Percentiles rank a stretch among this genome's conserved stretches.
phyloP scores from a whole-genome alignment of 2,888 invertebrate genomes.

The Diplazon laetatorius region DNA sequence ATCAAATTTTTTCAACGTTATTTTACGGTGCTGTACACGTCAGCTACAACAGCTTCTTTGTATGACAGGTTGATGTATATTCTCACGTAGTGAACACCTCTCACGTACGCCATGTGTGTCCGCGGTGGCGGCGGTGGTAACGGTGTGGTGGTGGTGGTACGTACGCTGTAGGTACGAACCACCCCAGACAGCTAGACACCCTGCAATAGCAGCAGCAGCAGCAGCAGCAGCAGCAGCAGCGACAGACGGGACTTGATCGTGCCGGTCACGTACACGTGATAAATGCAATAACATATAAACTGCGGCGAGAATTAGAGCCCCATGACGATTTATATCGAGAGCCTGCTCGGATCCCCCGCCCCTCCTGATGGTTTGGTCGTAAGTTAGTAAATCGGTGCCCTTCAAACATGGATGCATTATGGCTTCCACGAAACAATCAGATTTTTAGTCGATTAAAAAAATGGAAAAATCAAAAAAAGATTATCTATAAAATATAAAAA shows the following conservation, averaged over 20 bases:
- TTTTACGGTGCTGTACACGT: slow-evolving; percentile 15
- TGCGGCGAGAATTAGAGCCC: slow-evolving; percentile 79
- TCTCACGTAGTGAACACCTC: slow-evolving; percentile 71
- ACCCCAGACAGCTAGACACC: slow-evolving; percentile 17
- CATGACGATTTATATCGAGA: slow-evolving; percentile 79
- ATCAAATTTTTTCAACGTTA: slow-evolving; percentile 14
- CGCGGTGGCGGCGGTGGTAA: slow-evolving; percentile 57
- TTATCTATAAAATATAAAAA: too few species aligned
- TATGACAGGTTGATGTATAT: slow-evolving; percentile 69
- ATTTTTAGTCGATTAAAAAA: too few species aligned
- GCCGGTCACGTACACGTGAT: slow-evolving; percentile 78
- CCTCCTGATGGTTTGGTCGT: slow-evolving; percentile 36
- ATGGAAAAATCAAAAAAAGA: too few species aligned
- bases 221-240: slow-evolving; percentile 35
- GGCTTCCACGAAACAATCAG: not conserved
- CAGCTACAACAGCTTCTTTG: slow-evolving; percentile 46
- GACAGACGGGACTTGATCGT: slow-evolving; percentile 46
- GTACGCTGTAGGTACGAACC: slow-evolving; percentile 42
- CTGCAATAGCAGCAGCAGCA: not conserved
- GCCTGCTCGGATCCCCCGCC: slow-evolving; percentile 60
- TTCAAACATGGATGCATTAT: slow-evolving; percentile 3
- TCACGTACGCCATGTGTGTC: slow-evolving; percentile 68
- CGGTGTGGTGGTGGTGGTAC: slow-evolving; percentile 30
- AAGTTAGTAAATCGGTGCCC: slow-evolving; percentile 50
- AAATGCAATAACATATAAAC: slow-evolving; percentile 81